Evolutionary conservation across 2,888 invertebrate species (phyloP), one percentile per base, ranked within the genome.

Genomic region (Julus scanicus): DNA sequence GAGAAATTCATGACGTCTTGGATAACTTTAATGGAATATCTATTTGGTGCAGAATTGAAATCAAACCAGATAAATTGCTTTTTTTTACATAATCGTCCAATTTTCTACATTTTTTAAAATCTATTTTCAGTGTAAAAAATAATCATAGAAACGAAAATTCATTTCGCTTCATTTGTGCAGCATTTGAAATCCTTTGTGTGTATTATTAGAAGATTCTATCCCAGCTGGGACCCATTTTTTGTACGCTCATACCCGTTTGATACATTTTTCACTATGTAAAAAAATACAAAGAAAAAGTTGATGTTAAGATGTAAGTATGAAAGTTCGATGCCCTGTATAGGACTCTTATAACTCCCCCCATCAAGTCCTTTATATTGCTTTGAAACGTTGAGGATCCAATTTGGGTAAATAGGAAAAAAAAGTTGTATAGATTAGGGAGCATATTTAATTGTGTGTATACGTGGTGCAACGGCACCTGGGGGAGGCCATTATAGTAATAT

Each of bases 401-500:
- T 71, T 71, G 29, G 71, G 29, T 71, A 71, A 71, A 71, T 71
- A 71, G 71, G 1, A 71, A 71, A 71, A 71, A 20, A 29, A 71
- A 29, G 29, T 29, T 29, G 71, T 71, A 71, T 29, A 71, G 71
- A 71, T 71, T 71, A 71, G 71, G 71, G 71, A n/a, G 71, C 71
- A 71, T 71, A 71, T 71, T 71, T 71, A 71, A 71, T 71, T 71
- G 71, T 71, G 63, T 71, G 71, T 20, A 29, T 71, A 71, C 29
- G 71, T 29, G 71, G 8, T 29, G 71, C 20, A 71, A 71, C 71
- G 71, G 20, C 71, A 71, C 71, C 71, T 71, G 71, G 71, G 71
- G 71, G 71, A 71, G 71, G 29, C 71, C 71, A 71, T 71, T 71
- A 71, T 9, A 5, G 29, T 20, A 9, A 71, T 71, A 71, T 29